phyloP scores from a whole-genome alignment of 2,797 vertebrate genomes.

The Acanthis flammea region DNA sequence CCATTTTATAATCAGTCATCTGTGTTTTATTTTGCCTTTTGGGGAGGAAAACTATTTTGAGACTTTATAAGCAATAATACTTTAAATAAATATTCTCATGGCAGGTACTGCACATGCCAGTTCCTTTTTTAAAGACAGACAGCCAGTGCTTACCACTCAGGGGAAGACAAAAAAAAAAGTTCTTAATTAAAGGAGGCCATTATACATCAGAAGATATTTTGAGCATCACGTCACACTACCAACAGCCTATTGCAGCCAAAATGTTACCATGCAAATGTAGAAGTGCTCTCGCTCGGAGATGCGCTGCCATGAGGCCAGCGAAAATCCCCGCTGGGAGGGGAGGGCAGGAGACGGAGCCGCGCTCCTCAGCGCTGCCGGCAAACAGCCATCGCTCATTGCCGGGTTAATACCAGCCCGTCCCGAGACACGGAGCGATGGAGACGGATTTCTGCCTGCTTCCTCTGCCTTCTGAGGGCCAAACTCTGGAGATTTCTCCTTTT shows the following conservation, averaged over 20 bases:
- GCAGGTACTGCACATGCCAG: neutral
- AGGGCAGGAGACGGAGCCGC: neutral
- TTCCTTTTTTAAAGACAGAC: constrained; percentile 4
- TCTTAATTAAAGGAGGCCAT: constrained; percentile 62
- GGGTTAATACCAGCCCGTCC: neutral
- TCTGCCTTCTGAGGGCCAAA: neutral
- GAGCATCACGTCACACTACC: constrained; percentile 46
- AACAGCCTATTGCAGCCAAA: constrained; percentile 21
- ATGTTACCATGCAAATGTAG: constrained; percentile 46
- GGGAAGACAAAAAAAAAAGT: neutral
- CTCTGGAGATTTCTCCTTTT: neutral
- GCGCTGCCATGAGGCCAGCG: neutral
- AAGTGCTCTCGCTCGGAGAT: neutral
- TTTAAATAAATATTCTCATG: constrained; percentile 63
- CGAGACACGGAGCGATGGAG: fast-evolving
- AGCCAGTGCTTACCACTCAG: neutral
- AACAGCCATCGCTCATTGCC: neutral
- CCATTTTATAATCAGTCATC: constrained; percentile 75
- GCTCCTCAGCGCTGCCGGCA: neutral
- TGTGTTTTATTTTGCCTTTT: constrained; percentile 72
- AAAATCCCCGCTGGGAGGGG: constrained; percentile 2
- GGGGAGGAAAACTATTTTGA: constrained; percentile 62
- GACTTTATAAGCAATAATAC: constrained; percentile 68
- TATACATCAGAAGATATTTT: constrained; percentile 51
- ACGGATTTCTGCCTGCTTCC: neutral